phyloP scores from a whole-genome alignment of 1,140 invertebrate genomes.

The Caerostris extrusa region DNA sequence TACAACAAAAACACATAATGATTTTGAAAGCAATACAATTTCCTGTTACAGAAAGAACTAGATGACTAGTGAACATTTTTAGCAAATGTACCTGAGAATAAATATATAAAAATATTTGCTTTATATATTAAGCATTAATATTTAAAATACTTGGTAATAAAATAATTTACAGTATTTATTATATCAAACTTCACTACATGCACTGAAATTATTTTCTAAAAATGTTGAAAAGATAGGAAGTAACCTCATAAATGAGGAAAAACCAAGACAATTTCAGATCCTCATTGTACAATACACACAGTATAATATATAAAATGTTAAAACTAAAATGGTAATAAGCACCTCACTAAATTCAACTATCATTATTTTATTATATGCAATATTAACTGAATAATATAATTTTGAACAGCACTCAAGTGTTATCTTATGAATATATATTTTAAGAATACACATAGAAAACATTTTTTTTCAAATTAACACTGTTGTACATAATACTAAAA shows the following conservation, averaged over 20 bases:
- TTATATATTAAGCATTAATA: constrained; percentile 25
- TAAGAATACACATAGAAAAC: no score
- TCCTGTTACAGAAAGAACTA: constrained; percentile 1
- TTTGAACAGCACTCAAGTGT: no score
- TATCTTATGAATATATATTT: no score
- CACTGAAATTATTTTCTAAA: background rate
- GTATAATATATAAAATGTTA: no score
- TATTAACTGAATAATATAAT: no score
- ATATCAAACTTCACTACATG: background rate
- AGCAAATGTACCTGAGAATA: constrained; percentile 36
- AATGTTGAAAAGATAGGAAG: background rate
- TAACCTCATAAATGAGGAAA: background rate
- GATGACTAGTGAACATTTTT: constrained; percentile 41
- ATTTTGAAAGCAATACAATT: background rate
- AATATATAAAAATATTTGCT: constrained; percentile 54
- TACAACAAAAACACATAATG: background rate
- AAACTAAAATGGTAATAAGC: no score
- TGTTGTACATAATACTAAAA: no score
- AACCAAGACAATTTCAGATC: constrained; percentile 11
- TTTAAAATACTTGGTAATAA: constrained; percentile 16
- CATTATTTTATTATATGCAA: no score
- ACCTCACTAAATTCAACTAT: no score
- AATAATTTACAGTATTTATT: constrained; percentile 23
- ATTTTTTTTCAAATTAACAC: no score
- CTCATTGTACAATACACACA: background rate